Conservation (phyloP, 1,140 invertebrate species). For the Adoxophyes honmai region DNA sequence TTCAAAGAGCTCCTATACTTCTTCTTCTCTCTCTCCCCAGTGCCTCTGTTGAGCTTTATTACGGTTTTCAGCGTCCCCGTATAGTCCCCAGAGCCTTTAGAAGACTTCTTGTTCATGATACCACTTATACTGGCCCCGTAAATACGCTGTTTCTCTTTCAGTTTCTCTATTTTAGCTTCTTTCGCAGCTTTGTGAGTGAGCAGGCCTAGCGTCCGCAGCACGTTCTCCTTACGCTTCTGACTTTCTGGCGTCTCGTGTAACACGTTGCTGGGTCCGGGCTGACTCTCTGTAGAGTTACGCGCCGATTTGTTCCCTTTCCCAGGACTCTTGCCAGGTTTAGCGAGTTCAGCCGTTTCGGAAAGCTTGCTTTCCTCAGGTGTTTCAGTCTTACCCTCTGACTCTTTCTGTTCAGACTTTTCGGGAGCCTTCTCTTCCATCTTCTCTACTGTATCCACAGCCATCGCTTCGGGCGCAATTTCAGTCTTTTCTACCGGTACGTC, state of each 20-base stretch:
- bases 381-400: neutral
- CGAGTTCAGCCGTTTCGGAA: constrained; percentile 6
- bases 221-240: constrained; percentile 79
- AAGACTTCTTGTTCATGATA: constrained; percentile 72
- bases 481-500: constrained; percentile 1
- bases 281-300: constrained; percentile 47
- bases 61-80: constrained; percentile 88
- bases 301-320: constrained; percentile 41
- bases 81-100: constrained; percentile 75
- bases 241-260: constrained; percentile 77
- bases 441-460: neutral
- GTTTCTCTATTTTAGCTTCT: constrained; percentile 75
- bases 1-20: constrained; percentile 83
- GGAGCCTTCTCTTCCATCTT: neutral
- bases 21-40: constrained; percentile 73
- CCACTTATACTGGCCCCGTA: constrained; percentile 75
- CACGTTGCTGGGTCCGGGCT: constrained; percentile 52
- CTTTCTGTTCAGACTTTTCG: constrained; percentile 3
- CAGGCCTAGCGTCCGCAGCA: constrained; percentile 81
- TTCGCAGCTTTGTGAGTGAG: constrained; percentile 80
- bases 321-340: constrained; percentile 32
- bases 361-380: constrained; percentile 13
- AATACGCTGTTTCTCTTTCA: constrained; percentile 79
- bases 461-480: neutral
- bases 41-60: constrained; percentile 81